A percentile compares a stretch with the other conserved stretches of the same genome.
phyloP scores from a whole-genome alignment of 1,140 invertebrate genomes.

The Cyclina sinensis region DNA sequence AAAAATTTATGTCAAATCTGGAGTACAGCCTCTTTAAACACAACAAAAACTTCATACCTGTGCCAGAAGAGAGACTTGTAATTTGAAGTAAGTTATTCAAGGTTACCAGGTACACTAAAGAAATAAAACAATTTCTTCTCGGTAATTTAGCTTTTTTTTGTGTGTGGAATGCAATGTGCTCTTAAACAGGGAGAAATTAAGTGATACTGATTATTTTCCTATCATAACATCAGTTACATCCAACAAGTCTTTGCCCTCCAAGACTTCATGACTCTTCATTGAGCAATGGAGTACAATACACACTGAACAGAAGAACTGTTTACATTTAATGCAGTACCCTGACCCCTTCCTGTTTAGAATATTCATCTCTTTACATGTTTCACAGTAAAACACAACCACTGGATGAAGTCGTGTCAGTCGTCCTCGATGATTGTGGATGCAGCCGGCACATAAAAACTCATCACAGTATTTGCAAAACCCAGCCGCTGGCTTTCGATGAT shows the following conservation, averaged over 20 bases:
- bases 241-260: conserved; percentile 47
- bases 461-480: conserved; percentile 60
- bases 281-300: conserved; percentile 51
- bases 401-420: conserved; percentile 38
- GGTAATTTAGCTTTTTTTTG: too few relatives aligned
- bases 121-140: too few relatives aligned
- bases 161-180: too few relatives aligned
- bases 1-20: too few relatives aligned
- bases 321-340: conserved; percentile 51
- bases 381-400: conserved; percentile 56
- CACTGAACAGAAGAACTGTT: conserved; percentile 44
- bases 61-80: too few relatives aligned
- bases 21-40: too few relatives aligned
- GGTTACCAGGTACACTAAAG: too few relatives aligned
- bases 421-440: conserved; percentile 18
- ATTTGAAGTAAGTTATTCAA: too few relatives aligned
- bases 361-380: conserved; percentile 61
- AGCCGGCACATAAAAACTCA: conserved; percentile 44
- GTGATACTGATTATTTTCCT: conserved; percentile 36
- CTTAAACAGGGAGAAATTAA: too few relatives aligned
- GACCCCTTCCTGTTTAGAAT: conserved; percentile 50
- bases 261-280: conserved; percentile 43
- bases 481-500: conserved; percentile 13
- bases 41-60: too few relatives aligned
- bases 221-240: conserved; percentile 58